phyloP scores from a whole-genome alignment of 1,140 invertebrate species.

The Pseudomyrmex flavicornis region DNA sequence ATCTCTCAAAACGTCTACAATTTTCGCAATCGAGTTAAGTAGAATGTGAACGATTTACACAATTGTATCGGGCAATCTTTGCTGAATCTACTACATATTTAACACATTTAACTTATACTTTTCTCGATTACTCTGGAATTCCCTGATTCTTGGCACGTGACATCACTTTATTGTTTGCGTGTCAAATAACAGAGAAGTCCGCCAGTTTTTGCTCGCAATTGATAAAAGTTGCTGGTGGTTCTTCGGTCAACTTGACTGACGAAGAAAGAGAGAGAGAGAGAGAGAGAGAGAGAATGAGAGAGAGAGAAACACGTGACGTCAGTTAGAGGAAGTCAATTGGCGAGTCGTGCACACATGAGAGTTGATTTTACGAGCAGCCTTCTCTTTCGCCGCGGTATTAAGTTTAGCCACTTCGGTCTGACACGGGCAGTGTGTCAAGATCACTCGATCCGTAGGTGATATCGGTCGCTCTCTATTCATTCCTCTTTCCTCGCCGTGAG shows the following conservation, averaged over 20 bases:
- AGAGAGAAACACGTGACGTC: constrained; percentile 44
- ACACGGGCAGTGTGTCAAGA: constrained; percentile 79
- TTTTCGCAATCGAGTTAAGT: too few relatives aligned
- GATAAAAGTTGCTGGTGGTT: constrained; percentile 35
- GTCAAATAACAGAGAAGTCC: constrained; percentile 13
- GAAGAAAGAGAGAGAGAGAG: not conserved
- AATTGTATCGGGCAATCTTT: too few relatives aligned
- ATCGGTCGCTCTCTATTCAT: constrained; percentile 53
- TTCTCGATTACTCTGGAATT: not conserved
- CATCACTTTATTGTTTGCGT: not conserved
- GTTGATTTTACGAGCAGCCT: constrained; percentile 32
- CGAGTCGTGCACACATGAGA: constrained; percentile 18
- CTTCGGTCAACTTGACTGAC: not conserved
- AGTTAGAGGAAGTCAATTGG: constrained; percentile 66
- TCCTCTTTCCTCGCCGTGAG: constrained; percentile 19
- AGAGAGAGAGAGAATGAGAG: not conserved
- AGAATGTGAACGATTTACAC: too few relatives aligned
- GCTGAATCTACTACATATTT: not conserved
- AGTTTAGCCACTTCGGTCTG: constrained; percentile 73
- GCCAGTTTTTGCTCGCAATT: not conserved
- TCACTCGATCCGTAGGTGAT: constrained; percentile 72
- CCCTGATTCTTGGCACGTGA: not conserved
- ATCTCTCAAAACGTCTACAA: too few relatives aligned
- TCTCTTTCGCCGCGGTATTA: constrained; percentile 67
- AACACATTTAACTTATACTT: not conserved